phyloP scores from a whole-genome alignment of 2,113 vertebrate genomes.

The Mesoclemmys tuberculata region DNA sequence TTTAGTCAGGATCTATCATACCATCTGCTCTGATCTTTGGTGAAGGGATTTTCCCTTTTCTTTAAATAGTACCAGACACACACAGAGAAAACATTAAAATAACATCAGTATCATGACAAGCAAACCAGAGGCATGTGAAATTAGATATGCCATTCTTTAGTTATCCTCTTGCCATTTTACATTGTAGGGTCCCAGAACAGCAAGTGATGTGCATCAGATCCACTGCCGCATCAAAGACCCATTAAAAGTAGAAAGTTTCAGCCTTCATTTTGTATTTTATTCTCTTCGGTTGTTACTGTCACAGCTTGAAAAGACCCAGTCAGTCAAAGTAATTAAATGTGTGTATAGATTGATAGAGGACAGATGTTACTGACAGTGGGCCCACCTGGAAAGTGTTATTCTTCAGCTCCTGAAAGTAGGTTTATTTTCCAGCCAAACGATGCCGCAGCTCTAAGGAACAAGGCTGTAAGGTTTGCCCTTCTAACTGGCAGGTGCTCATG shows the following conservation, averaged over 20 bases:
- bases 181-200: no score
- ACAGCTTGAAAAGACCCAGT: background rate
- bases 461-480: no score
- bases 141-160: background rate
- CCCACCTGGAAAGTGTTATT: background rate
- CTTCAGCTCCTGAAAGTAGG: background rate
- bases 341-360: background rate
- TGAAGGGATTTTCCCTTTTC: background rate
- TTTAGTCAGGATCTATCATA: no score
- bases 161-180: background rate
- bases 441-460: background rate
- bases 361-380: background rate
- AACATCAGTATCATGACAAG: background rate
- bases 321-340: background rate
- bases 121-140: background rate
- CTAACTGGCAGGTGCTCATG: no score
- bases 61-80: background rate
- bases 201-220: no score
- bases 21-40: no score
- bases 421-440: background rate
- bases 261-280: background rate
- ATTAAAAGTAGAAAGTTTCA: background rate
- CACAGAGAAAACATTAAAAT: background rate
- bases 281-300: no score
- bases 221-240: no score